A percentile compares a stretch with the other conserved stretches of the same genome.
Evolutionary conservation across 2,113 vertebrate species (phyloP).

Genomic region (Sakesphorus luctuosus): DNA sequence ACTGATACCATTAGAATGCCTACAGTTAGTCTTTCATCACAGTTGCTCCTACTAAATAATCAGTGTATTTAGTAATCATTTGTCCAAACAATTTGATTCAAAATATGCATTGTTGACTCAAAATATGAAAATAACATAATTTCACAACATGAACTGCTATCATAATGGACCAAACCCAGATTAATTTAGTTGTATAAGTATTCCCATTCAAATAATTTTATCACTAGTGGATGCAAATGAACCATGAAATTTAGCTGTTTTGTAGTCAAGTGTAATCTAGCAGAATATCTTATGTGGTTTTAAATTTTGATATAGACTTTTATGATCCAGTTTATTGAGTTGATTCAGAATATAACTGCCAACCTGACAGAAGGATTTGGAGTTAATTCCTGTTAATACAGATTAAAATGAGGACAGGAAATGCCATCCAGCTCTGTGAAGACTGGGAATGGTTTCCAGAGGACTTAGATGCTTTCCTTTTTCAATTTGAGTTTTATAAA

Average conservation of each 20-base stretch:
- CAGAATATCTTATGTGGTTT: background rate
- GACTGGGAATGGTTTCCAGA: background rate
- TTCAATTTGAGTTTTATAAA: background rate
- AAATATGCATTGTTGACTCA: background rate
- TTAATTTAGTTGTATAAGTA: conserved; percentile 31
- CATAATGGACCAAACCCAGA: background rate
- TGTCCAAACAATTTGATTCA: background rate
- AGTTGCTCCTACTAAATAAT: background rate
- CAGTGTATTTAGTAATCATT: background rate
- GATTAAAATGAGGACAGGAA: background rate
- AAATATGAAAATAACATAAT: background rate
- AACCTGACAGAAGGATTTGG: background rate
- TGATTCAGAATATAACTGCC: background rate
- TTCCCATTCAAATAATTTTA: conserved; percentile 14
- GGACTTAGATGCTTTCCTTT: background rate
- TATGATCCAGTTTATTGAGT: background rate
- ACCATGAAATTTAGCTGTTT: conserved; percentile 48
- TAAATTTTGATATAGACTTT: background rate
- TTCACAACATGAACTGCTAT: background rate
- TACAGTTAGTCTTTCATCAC: background rate
- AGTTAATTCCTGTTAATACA: background rate
- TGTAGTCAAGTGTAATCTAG: conserved; percentile 17
- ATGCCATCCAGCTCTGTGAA: background rate
- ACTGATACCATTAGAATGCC: background rate
- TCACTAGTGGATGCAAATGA: conserved; percentile 21